phyloP scores from a whole-genome alignment of 1,140 invertebrate genomes.

The Pseudomyrmex flavicornis region DNA sequence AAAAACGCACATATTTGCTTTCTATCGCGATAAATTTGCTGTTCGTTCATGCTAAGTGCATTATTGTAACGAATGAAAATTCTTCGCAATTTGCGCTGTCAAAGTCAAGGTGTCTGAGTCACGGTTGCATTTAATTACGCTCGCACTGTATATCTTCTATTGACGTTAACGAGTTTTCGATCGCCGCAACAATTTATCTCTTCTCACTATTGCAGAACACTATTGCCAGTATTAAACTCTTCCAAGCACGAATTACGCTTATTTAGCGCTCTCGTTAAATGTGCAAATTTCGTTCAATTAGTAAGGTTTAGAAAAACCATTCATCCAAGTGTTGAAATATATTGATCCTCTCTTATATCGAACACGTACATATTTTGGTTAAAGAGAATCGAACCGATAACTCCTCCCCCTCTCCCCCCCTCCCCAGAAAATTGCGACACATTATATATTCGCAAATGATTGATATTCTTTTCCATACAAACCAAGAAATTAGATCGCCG shows the following conservation, averaged over 20 bases:
- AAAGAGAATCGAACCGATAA: too few species aligned
- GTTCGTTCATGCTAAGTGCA: not conserved
- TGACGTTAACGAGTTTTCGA: not conserved
- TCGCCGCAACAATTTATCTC: not conserved
- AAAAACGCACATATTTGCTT: not conserved
- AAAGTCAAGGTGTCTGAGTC: conserved; percentile 36
- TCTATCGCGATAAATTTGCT: not conserved
- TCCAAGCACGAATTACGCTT: not conserved
- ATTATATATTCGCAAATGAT: not conserved
- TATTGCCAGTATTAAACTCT: not conserved
- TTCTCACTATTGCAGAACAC: not conserved
- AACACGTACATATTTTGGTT: too few species aligned
- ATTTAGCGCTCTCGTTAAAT: not conserved
- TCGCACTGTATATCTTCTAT: conserved; percentile 14
- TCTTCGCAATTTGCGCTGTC: not conserved
- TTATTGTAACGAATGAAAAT: conserved; percentile 1
- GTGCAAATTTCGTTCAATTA: too few species aligned
- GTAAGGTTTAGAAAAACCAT: not conserved
- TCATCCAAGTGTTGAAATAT: not conserved
- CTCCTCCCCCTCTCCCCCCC: too few species aligned
- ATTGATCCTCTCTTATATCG: too few species aligned
- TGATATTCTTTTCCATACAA: not conserved
- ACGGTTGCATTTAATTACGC: conserved; percentile 35
- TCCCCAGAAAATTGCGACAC: not conserved
- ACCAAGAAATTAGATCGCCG: not conserved